Base-by-base conservation (phyloP, 2,888 invertebrate genomes). In the Aplocera efformata region DNA sequence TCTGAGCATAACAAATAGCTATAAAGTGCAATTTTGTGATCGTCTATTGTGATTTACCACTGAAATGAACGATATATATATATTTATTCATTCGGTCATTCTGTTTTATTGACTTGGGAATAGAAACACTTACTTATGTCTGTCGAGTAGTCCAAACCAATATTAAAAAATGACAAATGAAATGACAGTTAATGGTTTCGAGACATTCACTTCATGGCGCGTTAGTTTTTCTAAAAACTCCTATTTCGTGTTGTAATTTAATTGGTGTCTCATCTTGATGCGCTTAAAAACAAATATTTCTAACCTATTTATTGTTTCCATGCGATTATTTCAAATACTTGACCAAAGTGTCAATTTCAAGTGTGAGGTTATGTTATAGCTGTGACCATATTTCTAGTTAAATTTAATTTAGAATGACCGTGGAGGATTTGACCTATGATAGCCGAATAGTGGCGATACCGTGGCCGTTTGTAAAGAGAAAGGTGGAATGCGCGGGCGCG, bases 401-500 rank as follows among this genome's bases (percentile, higher is more conserved):
- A 68, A 69, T 63, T 56, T 47, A 60, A 52, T 65, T 63, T 55
- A 84, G 67, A 76, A 88, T 88, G 88, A 83, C 79, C 52, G 81
- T 82, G 55, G 76, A 67, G 50, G 79, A 74, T 41, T 61, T 61
- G 43, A 66, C 53, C 61, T 73, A 59, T 42, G 64, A 65, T 42
- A 69, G 66, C 55, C 67, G 77, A 40, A 67, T 67, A 48, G 77
- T 85, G 50, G 72, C 72, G 31, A 68, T 86, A 63, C 73, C 82
- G 48, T 72, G 69, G 47, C 71, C 77, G 8, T 68, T 73, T 49
- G 63, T 69, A 31, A 82, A 77, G 49, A 75, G 76, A 48, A 79
- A 64, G 69, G 85, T 90, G 24, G 89, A 90, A 69, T 89, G 89
- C 57, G 89, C 82, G 13, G 90, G 90, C 6, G 79, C 81, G 6